A percentile compares a stretch with the other conserved stretches of the same genome.
These are phyloP conservation scores for Sciaenops ocellatus DNA, from an alignment of 2,797 vertebrate genomes.

Conservation along the genomic window DNA sequence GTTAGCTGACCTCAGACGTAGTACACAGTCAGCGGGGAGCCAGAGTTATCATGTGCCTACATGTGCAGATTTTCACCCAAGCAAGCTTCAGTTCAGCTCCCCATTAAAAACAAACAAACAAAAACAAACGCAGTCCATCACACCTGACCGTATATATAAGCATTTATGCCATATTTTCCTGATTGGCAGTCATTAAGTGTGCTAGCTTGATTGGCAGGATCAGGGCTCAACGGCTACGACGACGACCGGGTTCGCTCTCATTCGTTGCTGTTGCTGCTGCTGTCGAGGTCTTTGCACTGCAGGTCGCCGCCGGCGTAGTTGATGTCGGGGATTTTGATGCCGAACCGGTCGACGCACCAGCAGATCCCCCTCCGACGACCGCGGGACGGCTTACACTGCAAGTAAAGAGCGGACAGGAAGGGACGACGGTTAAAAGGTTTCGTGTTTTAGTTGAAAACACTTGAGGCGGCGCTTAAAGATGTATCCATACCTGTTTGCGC, in stretches of 20 bases:
- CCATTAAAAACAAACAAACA: slow-evolving; percentile 29
- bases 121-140: slow-evolving; percentile 66
- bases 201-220: slow-evolving; percentile 74
- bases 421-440: neutral
- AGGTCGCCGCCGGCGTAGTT: slow-evolving; percentile 91
- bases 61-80: slow-evolving; percentile 44
- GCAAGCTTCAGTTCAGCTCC: slow-evolving; percentile 53
- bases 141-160: slow-evolving; percentile 60
- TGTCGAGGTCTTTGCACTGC: slow-evolving; percentile 94
- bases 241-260: slow-evolving; percentile 72
- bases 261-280: slow-evolving; percentile 87
- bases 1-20: slow-evolving; percentile 56
- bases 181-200: slow-evolving; percentile 74
- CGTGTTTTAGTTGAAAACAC: neutral
- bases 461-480: neutral
- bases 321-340: slow-evolving; percentile 92
- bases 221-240: neutral
- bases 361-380: slow-evolving; percentile 96
- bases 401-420: neutral
- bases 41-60: slow-evolving; percentile 47
- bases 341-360: slow-evolving; percentile 98
- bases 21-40: slow-evolving; percentile 59
- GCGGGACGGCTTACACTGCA: slow-evolving; percentile 96
- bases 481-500: slow-evolving; percentile 92
- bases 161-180: slow-evolving; percentile 63